Evolutionary conservation across 2,888 invertebrate species (phyloP).

Genomic region (Patella caerulea): DNA sequence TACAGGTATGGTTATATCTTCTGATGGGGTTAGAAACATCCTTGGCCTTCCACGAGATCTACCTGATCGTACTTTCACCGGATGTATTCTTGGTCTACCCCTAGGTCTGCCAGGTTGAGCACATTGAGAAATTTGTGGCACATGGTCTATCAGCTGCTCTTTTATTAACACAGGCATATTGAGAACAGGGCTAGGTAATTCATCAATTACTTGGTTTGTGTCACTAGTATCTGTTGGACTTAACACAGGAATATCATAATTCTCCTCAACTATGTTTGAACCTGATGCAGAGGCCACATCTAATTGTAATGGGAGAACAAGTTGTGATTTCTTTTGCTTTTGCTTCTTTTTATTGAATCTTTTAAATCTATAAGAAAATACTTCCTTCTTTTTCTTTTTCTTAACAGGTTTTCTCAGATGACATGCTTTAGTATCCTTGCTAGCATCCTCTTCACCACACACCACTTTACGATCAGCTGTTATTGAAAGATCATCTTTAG

Average conservation of each 20-base stretch:
- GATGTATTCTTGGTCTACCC: neutral
- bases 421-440: neutral
- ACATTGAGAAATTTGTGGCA: neutral
- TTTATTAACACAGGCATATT: neutral
- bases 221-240: neutral
- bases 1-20: slow-evolving; percentile 12
- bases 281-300: neutral
- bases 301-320: neutral
- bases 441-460: neutral
- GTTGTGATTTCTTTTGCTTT: neutral
- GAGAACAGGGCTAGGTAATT: neutral
- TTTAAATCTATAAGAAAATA: neutral
- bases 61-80: neutral
- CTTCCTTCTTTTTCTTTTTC: neutral
- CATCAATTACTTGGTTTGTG: neutral
- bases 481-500: neutral
- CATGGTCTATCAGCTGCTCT: neutral
- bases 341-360: neutral
- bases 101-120: neutral
- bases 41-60: neutral
- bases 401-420: neutral
- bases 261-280: neutral
- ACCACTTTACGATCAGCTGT: neutral
- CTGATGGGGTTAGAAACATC: neutral
- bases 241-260: neutral